Evolutionary conservation across 2,113 vertebrate genomes (phyloP).

Genomic region (Hystrix cristata): DNA sequence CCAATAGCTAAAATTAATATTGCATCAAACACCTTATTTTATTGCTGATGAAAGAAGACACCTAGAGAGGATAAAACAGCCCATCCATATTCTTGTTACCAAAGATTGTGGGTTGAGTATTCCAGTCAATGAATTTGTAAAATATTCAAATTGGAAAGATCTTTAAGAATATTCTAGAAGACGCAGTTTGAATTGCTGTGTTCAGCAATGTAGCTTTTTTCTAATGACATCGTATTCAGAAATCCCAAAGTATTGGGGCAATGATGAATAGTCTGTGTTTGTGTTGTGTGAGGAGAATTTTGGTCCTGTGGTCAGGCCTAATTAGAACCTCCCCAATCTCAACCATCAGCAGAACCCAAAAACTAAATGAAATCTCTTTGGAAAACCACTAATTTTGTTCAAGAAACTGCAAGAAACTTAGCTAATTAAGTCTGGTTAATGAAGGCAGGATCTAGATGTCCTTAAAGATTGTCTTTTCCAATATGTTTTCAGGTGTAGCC

Average conservation of each 20-base stretch:
- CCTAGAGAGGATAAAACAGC: background rate
- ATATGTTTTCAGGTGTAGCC: background rate
- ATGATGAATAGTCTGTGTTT: background rate
- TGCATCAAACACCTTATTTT: background rate
- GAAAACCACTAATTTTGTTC: background rate
- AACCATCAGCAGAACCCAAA: background rate
- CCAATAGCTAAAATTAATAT: background rate
- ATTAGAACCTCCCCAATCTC: too few relatives aligned
- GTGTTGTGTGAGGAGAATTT: background rate
- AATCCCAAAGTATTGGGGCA: background rate
- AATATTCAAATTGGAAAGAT: constrained; percentile 30
- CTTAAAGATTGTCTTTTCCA: background rate
- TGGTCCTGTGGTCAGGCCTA: background rate
- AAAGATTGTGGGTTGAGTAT: background rate
- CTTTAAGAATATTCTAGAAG: background rate
- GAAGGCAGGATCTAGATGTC: background rate
- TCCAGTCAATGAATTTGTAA: background rate
- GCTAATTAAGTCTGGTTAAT: background rate
- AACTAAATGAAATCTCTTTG: background rate
- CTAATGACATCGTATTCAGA: background rate
- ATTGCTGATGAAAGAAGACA: background rate
- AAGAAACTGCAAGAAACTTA: background rate
- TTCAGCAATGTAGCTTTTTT: background rate
- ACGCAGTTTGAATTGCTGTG: background rate
- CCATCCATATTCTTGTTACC: background rate